Conservation (phyloP, 1,140 invertebrate species). For the Papilio machaon region DNA sequence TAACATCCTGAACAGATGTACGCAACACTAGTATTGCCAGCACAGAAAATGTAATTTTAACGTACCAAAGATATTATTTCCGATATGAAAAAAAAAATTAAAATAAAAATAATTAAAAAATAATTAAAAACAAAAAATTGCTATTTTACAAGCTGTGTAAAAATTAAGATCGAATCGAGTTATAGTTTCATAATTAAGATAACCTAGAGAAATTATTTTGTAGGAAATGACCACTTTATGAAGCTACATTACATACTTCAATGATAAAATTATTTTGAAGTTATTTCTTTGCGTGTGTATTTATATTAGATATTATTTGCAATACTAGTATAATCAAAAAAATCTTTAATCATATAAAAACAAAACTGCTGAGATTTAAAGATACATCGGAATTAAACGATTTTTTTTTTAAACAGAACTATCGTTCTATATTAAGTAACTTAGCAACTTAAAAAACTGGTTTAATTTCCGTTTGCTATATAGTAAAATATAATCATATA, state of each 20-base stretch:
- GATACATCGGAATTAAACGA: not conserved
- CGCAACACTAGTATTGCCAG: not conserved
- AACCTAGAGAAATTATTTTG: not conserved
- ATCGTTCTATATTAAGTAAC: not conserved
- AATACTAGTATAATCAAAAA: too few relatives aligned
- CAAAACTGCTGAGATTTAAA: not conserved
- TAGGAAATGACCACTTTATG: too few relatives aligned
- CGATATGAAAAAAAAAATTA: not conserved
- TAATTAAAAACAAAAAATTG: not conserved
- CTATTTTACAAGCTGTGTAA: not conserved
- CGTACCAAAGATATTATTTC: not conserved
- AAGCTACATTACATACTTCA: too few relatives aligned
- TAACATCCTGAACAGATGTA: constrained; percentile 27
- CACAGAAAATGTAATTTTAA: not conserved
- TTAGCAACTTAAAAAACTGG: not conserved
- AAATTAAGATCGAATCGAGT: not conserved
- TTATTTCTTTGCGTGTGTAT: too few relatives aligned
- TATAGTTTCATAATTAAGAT: not conserved
- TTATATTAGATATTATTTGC: too few relatives aligned
- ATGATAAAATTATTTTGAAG: too few relatives aligned
- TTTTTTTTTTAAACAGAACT: not conserved
- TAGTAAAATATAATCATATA: not conserved
- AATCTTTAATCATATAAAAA: too few relatives aligned
- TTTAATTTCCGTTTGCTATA: not conserved
- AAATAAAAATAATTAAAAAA: too few relatives aligned